Conservation (phyloP, 1,140 invertebrate species). For the Periplaneta americana region DNA sequence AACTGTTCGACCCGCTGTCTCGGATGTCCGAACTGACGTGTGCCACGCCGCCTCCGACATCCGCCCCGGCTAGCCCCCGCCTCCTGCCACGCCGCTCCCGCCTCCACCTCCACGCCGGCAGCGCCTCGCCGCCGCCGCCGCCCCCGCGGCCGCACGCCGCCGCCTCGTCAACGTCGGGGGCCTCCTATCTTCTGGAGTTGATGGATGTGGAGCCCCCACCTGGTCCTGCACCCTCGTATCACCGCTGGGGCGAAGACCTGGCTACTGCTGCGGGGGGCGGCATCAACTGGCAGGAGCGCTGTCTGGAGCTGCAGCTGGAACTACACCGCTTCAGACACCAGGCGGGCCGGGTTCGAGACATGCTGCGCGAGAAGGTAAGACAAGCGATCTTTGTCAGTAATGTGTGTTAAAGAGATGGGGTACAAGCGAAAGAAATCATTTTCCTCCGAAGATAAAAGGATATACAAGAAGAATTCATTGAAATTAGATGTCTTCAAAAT, state of each 20-base stretch:
- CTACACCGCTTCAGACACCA: conserved; percentile 75
- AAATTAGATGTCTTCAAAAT: too few relatives aligned
- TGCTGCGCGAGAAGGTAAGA: conserved; percentile 78
- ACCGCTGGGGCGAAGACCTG: conserved; percentile 33
- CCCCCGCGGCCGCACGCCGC: conserved; percentile 29
- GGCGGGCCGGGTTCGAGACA: conserved; percentile 74
- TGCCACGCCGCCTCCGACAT: conserved; percentile 41
- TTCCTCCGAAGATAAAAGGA: too few relatives aligned
- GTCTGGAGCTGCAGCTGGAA: conserved; percentile 74
- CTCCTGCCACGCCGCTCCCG: conserved; percentile 54
- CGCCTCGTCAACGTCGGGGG: conserved; percentile 8
- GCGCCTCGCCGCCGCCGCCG: conserved; percentile 42
- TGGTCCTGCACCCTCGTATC: conserved; percentile 20
- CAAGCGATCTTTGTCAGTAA: too few relatives aligned
- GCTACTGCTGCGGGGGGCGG: conserved; percentile 35
- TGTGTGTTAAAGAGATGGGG: too few relatives aligned
- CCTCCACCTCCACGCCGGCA: conserved; percentile 20
- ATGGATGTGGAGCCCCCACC: conserved; percentile 13
- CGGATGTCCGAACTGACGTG: conserved; percentile 55
- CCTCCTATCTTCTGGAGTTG: not conserved
- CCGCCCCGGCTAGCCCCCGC: conserved; percentile 61
- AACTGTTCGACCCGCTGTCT: conserved; percentile 71
- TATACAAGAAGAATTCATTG: too few relatives aligned
- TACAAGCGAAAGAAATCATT: too few relatives aligned
- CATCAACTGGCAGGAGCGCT: conserved; percentile 78